Evolutionary conservation across 2,888 invertebrate species (phyloP).

Genomic region (Aplocera efformata): DNA sequence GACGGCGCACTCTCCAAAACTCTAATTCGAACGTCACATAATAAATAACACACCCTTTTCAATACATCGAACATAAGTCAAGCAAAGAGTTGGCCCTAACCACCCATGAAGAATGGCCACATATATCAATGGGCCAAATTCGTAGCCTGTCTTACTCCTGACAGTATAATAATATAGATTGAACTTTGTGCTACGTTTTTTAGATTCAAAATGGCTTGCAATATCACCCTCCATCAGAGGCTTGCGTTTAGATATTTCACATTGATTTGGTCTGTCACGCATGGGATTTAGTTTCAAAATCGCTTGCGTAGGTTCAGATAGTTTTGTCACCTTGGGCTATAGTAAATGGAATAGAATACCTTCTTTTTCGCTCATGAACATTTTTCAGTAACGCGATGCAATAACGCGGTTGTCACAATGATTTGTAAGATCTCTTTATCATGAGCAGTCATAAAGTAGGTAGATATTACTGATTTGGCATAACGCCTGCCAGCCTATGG

Average conservation of each 20-base stretch:
- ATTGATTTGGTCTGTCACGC: too few species aligned
- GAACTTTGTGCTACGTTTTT: too few species aligned
- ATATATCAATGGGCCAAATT: conserved; percentile 51
- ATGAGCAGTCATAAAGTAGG: conserved; percentile 11
- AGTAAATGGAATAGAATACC: conserved; percentile 35
- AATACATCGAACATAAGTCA: conserved; percentile 26
- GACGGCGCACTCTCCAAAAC: background rate
- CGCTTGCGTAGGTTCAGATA: too few species aligned
- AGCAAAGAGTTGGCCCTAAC: conserved; percentile 37
- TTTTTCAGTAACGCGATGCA: conserved; percentile 56
- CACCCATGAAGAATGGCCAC: conserved; percentile 46
- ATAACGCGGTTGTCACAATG: conserved; percentile 63
- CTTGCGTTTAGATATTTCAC: conserved; percentile 18
- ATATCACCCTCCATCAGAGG: too few species aligned
- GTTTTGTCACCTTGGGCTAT: background rate
- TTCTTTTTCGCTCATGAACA: conserved; percentile 35
- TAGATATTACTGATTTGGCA: conserved; percentile 20
- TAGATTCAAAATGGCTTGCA: too few species aligned
- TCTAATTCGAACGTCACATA: conserved; percentile 10
- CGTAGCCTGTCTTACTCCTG: conserved; percentile 22
- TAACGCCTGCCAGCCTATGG: conserved; percentile 1
- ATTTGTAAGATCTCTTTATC: conserved; percentile 46
- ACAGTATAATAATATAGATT: too few species aligned
- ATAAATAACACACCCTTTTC: conserved; percentile 21
- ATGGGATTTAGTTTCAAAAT: background rate